phyloP scores from a whole-genome alignment of 2,888 invertebrate species.

The Lysandra bellargus region DNA sequence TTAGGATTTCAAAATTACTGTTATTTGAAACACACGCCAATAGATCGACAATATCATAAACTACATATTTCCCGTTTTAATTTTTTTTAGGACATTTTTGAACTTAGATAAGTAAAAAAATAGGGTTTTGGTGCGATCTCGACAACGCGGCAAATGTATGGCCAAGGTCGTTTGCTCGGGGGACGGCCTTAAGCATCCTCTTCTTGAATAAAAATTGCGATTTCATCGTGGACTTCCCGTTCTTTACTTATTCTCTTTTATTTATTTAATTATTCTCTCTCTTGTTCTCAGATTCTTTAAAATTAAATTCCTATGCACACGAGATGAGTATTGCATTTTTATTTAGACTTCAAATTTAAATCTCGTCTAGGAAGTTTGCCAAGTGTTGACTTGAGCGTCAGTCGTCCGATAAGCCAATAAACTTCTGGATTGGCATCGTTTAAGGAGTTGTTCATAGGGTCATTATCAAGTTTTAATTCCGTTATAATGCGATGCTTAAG shows the following conservation, averaged over 20 bases:
- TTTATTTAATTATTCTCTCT: too few relatives aligned
- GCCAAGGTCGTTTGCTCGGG: too few relatives aligned
- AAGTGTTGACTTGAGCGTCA: constrained; percentile 6
- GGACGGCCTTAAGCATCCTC: too few relatives aligned
- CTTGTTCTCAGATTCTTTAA: background rate
- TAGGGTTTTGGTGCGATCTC: too few relatives aligned
- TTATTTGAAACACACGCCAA: too few relatives aligned
- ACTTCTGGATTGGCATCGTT: constrained; percentile 12
- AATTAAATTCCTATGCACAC: background rate
- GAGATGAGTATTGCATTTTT: constrained; percentile 14
- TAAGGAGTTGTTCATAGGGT: background rate
- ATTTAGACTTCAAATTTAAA: constrained; percentile 15
- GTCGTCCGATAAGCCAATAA: constrained; percentile 20
- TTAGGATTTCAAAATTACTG: too few relatives aligned
- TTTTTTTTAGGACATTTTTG: too few relatives aligned
- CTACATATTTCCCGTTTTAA: too few relatives aligned
- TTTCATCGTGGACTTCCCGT: background rate
- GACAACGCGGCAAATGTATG: too few relatives aligned
- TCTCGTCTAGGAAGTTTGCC: constrained; percentile 18
- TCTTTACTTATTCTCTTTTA: background rate
- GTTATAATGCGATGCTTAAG: background rate
- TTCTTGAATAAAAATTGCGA: background rate
- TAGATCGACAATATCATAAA: too few relatives aligned
- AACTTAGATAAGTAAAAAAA: too few relatives aligned
- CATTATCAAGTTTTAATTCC: background rate